A percentile compares a stretch with the other conserved stretches of the same genome.
Evolutionary conservation across 2,888 invertebrate genomes (phyloP).

Genomic region (Zygogramma bicolorata): DNA sequence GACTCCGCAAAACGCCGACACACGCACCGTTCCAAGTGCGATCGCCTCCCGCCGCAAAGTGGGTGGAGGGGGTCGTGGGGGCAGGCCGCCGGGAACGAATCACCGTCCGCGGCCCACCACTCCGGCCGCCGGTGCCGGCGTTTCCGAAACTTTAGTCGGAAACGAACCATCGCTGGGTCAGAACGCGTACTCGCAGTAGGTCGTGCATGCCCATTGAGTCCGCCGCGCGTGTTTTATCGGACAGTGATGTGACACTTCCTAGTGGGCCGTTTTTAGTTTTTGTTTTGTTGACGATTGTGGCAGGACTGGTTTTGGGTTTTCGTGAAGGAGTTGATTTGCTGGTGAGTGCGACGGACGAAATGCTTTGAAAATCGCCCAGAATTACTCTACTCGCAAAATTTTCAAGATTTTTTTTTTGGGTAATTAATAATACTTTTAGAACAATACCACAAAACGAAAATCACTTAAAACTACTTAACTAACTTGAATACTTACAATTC

Average conservation of each 20-base stretch:
- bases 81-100: constrained; percentile 63
- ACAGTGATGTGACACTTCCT: constrained; percentile 55
- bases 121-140: constrained; percentile 54
- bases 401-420: too few relatives aligned
- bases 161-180: constrained; percentile 52
- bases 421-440: too few relatives aligned
- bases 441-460: too few relatives aligned
- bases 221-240: constrained; percentile 25
- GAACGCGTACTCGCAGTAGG: constrained; percentile 23
- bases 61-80: constrained; percentile 62
- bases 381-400: too few relatives aligned
- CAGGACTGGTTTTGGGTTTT: constrained; percentile 20
- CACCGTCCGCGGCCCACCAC: constrained; percentile 61
- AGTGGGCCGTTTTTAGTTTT: constrained; percentile 39
- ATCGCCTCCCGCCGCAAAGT: constrained; percentile 53
- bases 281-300: constrained; percentile 41
- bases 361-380: too few relatives aligned
- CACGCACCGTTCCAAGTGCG: constrained; percentile 40
- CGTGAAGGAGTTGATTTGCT: background rate
- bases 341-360: background rate
- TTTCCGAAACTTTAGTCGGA: constrained; percentile 55
- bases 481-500: too few relatives aligned
- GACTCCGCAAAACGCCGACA: background rate
- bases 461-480: too few relatives aligned
- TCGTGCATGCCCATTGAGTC: constrained; percentile 14